These are phyloP conservation scores for Dasypogon diadema DNA, from an alignment of 2,888 invertebrate species.

Conservation along the genomic window DNA sequence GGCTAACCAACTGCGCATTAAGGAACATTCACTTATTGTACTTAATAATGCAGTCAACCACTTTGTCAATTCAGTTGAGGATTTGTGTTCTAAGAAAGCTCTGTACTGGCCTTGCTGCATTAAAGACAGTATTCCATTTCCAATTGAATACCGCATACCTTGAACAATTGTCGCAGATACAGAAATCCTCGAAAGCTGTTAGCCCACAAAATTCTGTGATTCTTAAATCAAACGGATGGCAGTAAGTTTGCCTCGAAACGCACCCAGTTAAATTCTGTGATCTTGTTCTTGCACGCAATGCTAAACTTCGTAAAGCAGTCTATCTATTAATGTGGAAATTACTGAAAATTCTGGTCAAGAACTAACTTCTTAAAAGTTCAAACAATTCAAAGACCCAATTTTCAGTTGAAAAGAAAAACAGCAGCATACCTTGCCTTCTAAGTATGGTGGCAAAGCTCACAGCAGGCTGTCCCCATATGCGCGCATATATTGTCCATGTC, in stretches of 20 bases:
- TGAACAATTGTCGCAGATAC: no score
- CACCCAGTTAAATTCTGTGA: constrained; percentile 53
- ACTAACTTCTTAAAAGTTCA: constrained; percentile 58
- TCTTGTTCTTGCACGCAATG: constrained; percentile 35
- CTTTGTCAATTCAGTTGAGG: no score
- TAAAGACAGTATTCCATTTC: no score
- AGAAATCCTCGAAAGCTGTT: no score
- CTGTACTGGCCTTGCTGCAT: no score
- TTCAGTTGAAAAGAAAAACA: constrained; percentile 10
- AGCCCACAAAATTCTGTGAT: neutral
- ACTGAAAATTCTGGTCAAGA: constrained; percentile 58
- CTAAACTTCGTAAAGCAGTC: neutral
- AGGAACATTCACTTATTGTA: no score
- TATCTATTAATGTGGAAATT: constrained; percentile 36
- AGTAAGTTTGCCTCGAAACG: constrained; percentile 58
- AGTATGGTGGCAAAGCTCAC: constrained; percentile 13
- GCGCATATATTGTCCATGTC: neutral
- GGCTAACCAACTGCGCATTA: no score
- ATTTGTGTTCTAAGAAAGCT: no score
- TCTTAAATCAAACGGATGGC: constrained; percentile 58
- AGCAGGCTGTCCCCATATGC: constrained; percentile 18
- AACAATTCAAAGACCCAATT: constrained; percentile 57
- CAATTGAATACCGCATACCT: no score
- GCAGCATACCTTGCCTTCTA: constrained; percentile 39
- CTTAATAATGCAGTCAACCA: no score